Evolutionary conservation across 2,888 invertebrate genomes (phyloP).

Genomic region (Cylindroiulus punctatus): DNA sequence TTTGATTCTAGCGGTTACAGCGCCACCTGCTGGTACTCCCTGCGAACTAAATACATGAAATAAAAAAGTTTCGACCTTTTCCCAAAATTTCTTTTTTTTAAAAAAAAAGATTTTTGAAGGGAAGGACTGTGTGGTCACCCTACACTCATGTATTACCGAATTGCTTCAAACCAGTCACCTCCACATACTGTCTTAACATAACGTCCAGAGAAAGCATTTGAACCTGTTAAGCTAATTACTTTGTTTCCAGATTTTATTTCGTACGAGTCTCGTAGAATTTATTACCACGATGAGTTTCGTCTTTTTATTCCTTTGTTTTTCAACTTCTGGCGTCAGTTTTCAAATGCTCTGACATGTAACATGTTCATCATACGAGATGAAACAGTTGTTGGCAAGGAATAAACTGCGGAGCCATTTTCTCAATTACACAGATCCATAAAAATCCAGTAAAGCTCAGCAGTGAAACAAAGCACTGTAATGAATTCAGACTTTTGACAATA

Average conservation of each 20-base stretch:
- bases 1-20: too few relatives aligned
- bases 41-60: too few relatives aligned
- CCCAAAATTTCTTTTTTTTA: too few relatives aligned
- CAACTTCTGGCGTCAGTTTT: not conserved
- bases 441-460: constrained; percentile 46
- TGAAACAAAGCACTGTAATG: constrained; percentile 50
- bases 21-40: too few relatives aligned
- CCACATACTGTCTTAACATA: not conserved
- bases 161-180: too few relatives aligned
- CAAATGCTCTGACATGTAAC: not conserved
- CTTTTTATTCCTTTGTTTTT: not conserved
- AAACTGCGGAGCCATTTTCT: constrained; percentile 43
- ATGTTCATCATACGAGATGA: not conserved
- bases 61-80: too few relatives aligned
- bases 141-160: too few relatives aligned
- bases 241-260: not conserved
- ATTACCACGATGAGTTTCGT: not conserved
- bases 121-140: too few relatives aligned
- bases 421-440: constrained; percentile 52
- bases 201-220: not conserved
- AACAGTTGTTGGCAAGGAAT: constrained; percentile 31
- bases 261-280: not conserved
- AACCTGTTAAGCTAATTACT: constrained; percentile 16
- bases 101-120: too few relatives aligned
- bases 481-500: constrained; percentile 49